Base-by-base conservation (phyloP, 2,113 vertebrate genomes). In the Camelus dromedarius region DNA sequence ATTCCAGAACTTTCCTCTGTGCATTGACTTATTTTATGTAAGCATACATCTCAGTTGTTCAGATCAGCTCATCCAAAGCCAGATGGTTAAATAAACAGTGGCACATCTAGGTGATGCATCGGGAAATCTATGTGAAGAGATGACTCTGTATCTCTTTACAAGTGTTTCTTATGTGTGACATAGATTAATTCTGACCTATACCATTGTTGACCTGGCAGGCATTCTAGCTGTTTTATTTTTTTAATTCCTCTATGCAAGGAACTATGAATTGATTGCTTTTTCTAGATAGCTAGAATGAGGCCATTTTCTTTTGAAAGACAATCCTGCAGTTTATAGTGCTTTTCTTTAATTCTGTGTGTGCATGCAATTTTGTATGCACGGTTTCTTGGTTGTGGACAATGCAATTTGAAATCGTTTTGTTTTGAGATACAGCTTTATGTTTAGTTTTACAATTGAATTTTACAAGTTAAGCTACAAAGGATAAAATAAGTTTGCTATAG, bases 381-480 rank as follows among this genome's bases (percentile, higher is more conserved):
- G n/a, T 76, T 67, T 93, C n/a, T 79, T 89, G 28, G 50, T 81
- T 93, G 62, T 83, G 28, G 35, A 66, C 28, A 82, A 2, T 83
- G 38, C 26, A 91, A 77, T n/a, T 62, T 94, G 72, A 48, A 80
- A 60, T 66, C n/a, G 8, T 79, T 91, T 95, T 93, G 14, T 92
- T 92, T 87, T 91, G 48, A 91, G 62, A 83, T 66, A 52, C 3
- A 56, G 30, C 30, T 72, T 82, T 93, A 75, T 79, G 20, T 95
- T 91, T 83, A 60, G 10, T 89, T 93, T 85, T 93, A 87, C 6
- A 84, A 38, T 72, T 77, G 67, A 86, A 86, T 75, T 95, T 82
- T 75, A 38, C 13, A 62, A 70, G 50, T 28, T 62, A 60, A 73
- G 10, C 50, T 79, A 26, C 48, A 60, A 73, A 93, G 24, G 7